Conservation (phyloP, 2,888 invertebrate species). For the Phaonia tiefii region DNA sequence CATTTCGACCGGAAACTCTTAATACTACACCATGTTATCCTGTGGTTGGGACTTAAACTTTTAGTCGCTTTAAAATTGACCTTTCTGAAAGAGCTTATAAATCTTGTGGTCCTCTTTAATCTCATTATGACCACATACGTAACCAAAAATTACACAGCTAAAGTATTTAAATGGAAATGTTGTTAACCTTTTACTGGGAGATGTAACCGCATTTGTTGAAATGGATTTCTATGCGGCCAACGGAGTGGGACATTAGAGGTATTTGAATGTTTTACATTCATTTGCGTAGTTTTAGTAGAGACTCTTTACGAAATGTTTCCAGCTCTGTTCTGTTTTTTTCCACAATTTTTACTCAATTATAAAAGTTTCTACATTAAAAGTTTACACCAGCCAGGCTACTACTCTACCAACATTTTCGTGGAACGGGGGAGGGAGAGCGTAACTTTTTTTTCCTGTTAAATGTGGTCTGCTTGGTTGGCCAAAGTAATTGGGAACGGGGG, state of each 20-base stretch:
- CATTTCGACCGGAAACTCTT: too few relatives aligned
- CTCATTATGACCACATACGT: slow-evolving; percentile 22
- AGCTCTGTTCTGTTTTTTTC: slow-evolving; percentile 19
- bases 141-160: slow-evolving; percentile 36
- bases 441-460: slow-evolving; percentile 57
- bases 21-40: too few relatives aligned
- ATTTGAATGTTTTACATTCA: slow-evolving; percentile 20
- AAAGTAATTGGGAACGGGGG: background rate
- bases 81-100: too few relatives aligned
- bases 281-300: slow-evolving; percentile 46
- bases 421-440: slow-evolving; percentile 30
- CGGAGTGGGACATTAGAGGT: background rate
- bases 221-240: background rate
- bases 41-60: too few relatives aligned
- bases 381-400: slow-evolving; percentile 30
- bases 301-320: slow-evolving; percentile 21
- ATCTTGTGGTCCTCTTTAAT: too few relatives aligned
- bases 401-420: background rate
- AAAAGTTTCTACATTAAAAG: slow-evolving; percentile 77
- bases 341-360: slow-evolving; percentile 75
- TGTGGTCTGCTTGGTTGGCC: background rate
- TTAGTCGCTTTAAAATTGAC: too few relatives aligned
- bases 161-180: slow-evolving; percentile 40
- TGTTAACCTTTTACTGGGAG: slow-evolving; percentile 15
- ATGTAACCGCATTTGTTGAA: background rate